These are phyloP conservation scores for Microtus richardsoni DNA, from an alignment of 2,113 vertebrate species.

Conservation along the genomic window DNA sequence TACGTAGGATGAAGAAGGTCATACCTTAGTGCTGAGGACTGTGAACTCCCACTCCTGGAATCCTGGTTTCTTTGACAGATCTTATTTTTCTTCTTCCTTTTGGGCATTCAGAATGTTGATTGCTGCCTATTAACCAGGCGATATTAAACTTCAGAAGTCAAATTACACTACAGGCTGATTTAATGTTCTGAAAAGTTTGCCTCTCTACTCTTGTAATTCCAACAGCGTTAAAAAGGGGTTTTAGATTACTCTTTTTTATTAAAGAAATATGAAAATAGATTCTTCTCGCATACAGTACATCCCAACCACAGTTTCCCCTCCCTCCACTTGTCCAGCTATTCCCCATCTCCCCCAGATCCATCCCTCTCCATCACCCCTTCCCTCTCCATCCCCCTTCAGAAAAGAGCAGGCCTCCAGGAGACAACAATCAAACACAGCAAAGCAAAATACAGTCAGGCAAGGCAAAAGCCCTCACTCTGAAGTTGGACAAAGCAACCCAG, in stretches of 20 bases:
- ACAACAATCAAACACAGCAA: background rate
- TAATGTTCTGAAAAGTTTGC: background rate
- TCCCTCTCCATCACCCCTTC: background rate
- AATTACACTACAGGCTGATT: background rate
- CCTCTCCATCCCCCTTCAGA: background rate
- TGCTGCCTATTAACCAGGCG: background rate
- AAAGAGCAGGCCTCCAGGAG: background rate
- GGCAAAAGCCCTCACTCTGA: background rate
- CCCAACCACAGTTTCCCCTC: background rate
- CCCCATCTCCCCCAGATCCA: background rate
- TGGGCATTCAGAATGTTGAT: background rate
- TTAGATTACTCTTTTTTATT: background rate
- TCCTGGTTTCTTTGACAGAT: background rate
- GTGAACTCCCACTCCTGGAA: too few relatives aligned
- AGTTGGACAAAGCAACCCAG: background rate
- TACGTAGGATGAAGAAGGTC: background rate
- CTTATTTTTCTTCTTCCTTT: background rate
- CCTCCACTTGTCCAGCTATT: background rate
- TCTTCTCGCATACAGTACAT: background rate
- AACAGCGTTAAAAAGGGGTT: background rate
- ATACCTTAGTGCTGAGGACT: background rate
- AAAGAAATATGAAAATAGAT: background rate
- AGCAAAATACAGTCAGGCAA: background rate
- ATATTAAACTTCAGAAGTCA: slow-evolving; percentile 31
- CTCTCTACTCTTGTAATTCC: background rate